Conservation (phyloP, 2,113 vertebrate species). For the Potamarius usumacintae region DNA sequence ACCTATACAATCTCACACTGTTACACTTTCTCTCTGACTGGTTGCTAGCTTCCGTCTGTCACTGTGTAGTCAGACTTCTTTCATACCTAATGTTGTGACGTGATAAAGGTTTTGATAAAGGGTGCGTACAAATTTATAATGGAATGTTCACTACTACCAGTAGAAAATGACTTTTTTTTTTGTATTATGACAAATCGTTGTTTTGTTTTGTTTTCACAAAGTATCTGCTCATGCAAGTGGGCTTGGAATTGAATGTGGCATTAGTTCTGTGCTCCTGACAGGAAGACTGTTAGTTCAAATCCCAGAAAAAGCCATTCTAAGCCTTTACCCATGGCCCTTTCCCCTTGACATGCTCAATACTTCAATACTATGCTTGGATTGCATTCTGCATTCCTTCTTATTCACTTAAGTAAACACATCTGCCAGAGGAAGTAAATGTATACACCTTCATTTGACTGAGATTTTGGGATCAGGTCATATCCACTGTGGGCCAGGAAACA, state of each 20-base stretch:
- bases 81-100: background rate
- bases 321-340: background rate
- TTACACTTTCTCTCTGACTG: background rate
- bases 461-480: background rate
- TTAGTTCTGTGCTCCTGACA: background rate
- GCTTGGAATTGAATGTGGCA: background rate
- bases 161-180: background rate
- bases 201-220: background rate
- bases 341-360: background rate
- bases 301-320: background rate
- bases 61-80: background rate
- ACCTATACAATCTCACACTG: too few relatives aligned
- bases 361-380: background rate
- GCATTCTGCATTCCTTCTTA: background rate
- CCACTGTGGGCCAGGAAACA: constrained; percentile 11
- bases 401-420: constrained; percentile 4
- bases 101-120: background rate
- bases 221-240: background rate
- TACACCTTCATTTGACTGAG: background rate
- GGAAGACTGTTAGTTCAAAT: background rate
- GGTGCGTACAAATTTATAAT: background rate
- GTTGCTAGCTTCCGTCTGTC: background rate
- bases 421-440: background rate
- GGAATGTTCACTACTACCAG: background rate
- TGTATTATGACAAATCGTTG: background rate